phyloP scores from a whole-genome alignment of 1,140 invertebrate genomes.

The Ruditapes philippinarum region DNA sequence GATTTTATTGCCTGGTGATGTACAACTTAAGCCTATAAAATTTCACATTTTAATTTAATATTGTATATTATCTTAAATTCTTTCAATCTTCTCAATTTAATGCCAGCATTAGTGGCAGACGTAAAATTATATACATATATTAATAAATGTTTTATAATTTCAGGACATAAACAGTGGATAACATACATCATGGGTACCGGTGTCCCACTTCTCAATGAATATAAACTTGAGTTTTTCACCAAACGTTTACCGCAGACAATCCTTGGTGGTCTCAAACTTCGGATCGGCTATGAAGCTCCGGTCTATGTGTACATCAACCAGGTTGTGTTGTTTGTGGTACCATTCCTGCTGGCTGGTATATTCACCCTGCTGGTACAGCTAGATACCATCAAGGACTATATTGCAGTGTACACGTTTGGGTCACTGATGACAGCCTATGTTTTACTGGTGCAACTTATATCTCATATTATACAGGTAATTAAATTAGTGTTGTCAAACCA shows the following conservation, averaged over 20 bases:
- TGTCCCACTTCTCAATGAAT: conserved; percentile 87
- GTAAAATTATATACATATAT: neutral
- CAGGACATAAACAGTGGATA: conserved; percentile 48
- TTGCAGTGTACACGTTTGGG: conserved; percentile 80
- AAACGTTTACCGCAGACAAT: conserved; percentile 87
- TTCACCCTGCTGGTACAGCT: conserved; percentile 83
- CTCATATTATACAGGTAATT: conserved; percentile 76
- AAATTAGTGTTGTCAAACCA: too few species aligned
- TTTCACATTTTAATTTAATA: too few species aligned
- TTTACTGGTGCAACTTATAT: conserved; percentile 78
- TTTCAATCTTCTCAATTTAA: neutral
- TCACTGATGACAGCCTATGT: conserved; percentile 81
- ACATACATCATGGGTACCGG: conserved; percentile 81
- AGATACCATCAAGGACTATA: conserved; percentile 74
- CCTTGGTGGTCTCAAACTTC: conserved; percentile 86
- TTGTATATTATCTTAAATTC: neutral
- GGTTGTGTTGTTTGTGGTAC: conserved; percentile 81
- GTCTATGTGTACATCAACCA: conserved; percentile 85
- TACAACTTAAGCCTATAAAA: too few species aligned
- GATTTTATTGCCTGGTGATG: too few species aligned
- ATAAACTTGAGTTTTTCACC: conserved; percentile 86
- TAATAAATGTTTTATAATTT: neutral
- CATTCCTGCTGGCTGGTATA: conserved; percentile 82
- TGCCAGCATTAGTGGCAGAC: too few species aligned
- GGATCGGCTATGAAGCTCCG: conserved; percentile 82